phyloP scores from a whole-genome alignment of 1,140 invertebrate species.

The Achroia grisella region DNA sequence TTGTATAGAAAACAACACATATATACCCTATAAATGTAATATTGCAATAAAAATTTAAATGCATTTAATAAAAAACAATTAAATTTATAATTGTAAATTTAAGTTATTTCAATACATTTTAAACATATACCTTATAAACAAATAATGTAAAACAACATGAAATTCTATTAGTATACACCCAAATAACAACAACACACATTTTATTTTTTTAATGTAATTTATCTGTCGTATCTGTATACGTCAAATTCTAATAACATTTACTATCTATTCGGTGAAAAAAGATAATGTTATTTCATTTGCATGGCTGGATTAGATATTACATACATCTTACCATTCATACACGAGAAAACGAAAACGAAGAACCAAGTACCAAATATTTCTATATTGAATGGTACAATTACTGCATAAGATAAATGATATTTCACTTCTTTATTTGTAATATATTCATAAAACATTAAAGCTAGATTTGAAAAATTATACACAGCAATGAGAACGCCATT shows the following conservation, averaged over 20 bases:
- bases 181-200: too few species aligned
- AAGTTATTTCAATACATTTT: too few species aligned
- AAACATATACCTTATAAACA: too few species aligned
- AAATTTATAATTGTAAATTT: too few species aligned
- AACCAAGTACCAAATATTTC: slow-evolving; percentile 30
- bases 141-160: too few species aligned
- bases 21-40: slow-evolving; percentile 46
- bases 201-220: too few species aligned
- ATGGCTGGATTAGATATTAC: not conserved
- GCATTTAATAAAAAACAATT: too few species aligned
- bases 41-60: slow-evolving; percentile 11
- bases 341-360: slow-evolving; percentile 32
- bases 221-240: too few species aligned
- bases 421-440: slow-evolving; percentile 17
- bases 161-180: too few species aligned
- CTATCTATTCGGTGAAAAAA: too few species aligned
- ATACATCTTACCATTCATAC: slow-evolving; percentile 28
- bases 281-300: too few species aligned
- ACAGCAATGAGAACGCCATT: slow-evolving; percentile 37
- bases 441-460: slow-evolving; percentile 35
- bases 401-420: slow-evolving; percentile 33
- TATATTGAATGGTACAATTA: slow-evolving; percentile 36
- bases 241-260: too few species aligned
- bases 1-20: slow-evolving; percentile 36
- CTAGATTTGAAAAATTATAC: slow-evolving; percentile 41